Evolutionary conservation across 1,140 invertebrate genomes (phyloP), one percentile per base, ranked within the genome.

Genomic region (Latrodectus geometricus): DNA sequence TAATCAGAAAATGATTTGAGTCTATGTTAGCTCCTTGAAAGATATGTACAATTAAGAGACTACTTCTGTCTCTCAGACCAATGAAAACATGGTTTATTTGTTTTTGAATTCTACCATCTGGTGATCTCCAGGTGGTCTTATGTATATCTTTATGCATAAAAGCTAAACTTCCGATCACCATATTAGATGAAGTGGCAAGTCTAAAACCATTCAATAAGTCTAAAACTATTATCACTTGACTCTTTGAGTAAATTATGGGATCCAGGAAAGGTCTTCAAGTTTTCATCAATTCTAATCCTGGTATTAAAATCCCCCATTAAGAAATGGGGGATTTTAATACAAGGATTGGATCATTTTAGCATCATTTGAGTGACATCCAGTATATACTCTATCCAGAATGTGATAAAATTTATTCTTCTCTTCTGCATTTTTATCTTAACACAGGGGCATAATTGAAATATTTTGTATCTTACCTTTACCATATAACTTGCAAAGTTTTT

Each of bases 101-200:
- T 65, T 65, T 65, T 14, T 65, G 52, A 23, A 15, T 66, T 23
- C 35, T 65, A 14, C 75, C 56, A 21, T 77, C 11, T 35, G 52
- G 75, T 11, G 21, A 77, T 11, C 50, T 4, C 23, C 52, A 65
- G 20, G 54, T 77, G 21, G 7, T 14, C 23, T 77, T 77, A 11
- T 77, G 52, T 77, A 77, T 65, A 9, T 77, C 75, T 77, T 12
- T 77, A 65, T 75, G 73, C 12, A 14, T n/a, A 75, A 75, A 75
- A 54, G 8, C 54, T 65, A 20, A 21, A 35, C 75, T 77, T 23
- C 54, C 54, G 9, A 77, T 77, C 3, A 61, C 15, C 75, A 77
- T 66, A 15, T 77, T 21, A 14, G 20, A 4, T n/a, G n/a, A 52
- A 65, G 65, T 52, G 20, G 4, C 12, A 3, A 77, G n/a, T n/a